Evolutionary conservation across 2,113 vertebrate genomes (phyloP), one percentile per base, ranked within the genome.

Genomic region (Poeciliopsis retropinna): DNA sequence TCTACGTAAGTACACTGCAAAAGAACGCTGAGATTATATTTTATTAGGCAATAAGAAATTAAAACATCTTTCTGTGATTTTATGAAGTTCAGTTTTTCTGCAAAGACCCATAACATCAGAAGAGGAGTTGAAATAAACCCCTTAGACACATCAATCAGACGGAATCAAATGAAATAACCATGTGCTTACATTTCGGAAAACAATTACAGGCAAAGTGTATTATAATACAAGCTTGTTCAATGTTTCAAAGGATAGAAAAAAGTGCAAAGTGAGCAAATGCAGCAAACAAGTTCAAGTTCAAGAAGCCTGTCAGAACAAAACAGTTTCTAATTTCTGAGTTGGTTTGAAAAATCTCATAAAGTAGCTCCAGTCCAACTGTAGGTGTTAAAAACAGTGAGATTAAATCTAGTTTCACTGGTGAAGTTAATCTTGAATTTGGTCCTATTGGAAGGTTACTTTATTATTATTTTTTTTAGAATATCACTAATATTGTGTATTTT

Each of bases 141-240:
- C 75, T 64, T 1, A 32, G 84, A 68, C 57, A 84, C 76, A 67
- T 3, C 29, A 84, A 66, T 74, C 71, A 60, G 19, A n/a, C 29
- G 73, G 44, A 84, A 67, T 85, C 74, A 79, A 80, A 82, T 72
- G 13, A 72, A 83, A 80, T 67, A 67, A 72, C 67, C 47, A 64
- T 90, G 87, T 91, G 90, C 86, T 92, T 92, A 74, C 91, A 90
- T 92, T 89, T 88, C 28, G 25, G 69, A 83, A 89, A 92, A 93
- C 88, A 86, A 79, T 81, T 69, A 80, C 90, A 57, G 83, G 76
- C 54, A 85, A 72, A 74, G 69, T 72, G 87, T 70, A 74, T 65
- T 76, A 84, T 75, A 47, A 84, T 89, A 89, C 87, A 88, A 72
- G 74, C 81, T 54, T 78, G 75, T 34, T 78, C 64, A 64, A 75